Percentiles rank a stretch among this genome's conserved stretches.
phyloP scores from a whole-genome alignment of 2,113 vertebrate genomes.

The Lichenostomus cassidix region DNA sequence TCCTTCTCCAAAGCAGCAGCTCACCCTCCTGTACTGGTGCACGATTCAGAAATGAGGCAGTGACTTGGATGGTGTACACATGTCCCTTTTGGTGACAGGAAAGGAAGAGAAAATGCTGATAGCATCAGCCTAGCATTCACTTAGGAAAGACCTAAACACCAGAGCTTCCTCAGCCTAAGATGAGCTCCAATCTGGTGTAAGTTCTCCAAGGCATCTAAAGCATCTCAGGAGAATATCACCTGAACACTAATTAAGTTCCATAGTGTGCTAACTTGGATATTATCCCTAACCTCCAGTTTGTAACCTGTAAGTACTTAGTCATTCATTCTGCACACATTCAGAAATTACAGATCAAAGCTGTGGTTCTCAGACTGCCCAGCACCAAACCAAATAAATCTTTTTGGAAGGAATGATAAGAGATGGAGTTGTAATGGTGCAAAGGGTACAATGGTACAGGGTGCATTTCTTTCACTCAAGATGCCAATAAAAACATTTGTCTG shows the following conservation, averaged over 20 bases:
- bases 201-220: neutral
- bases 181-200: neutral
- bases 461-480: neutral
- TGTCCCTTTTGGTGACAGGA: neutral
- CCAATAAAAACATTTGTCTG: neutral
- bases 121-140: neutral
- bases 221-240: neutral
- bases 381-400: neutral
- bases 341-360: neutral
- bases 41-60: neutral
- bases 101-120: neutral
- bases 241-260: neutral
- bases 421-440: neutral
- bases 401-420: neutral
- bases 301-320: neutral
- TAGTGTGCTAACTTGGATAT: neutral
- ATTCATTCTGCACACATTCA: neutral
- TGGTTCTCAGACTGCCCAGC: neutral
- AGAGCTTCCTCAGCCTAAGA: neutral
- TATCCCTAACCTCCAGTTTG: neutral
- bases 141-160: neutral
- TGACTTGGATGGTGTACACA: neutral
- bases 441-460: neutral
- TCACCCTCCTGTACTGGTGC: fast-evolving
- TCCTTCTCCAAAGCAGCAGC: neutral